These are phyloP conservation scores for Patella pellucida DNA, from an alignment of 2,888 invertebrate species.

Conservation along the genomic window DNA sequence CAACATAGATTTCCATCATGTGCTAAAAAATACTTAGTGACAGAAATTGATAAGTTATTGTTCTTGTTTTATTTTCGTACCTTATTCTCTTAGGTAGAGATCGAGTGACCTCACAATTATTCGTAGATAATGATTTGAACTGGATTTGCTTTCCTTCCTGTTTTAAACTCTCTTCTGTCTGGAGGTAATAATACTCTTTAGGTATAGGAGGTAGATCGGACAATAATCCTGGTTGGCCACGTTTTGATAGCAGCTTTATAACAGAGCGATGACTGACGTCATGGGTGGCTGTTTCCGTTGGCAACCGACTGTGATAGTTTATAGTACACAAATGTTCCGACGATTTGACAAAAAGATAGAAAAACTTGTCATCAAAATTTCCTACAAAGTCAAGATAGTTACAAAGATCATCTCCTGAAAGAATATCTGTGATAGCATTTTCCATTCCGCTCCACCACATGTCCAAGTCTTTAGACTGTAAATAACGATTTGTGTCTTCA, in stretches of 20 bases:
- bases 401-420: constrained; percentile 58
- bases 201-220: constrained; percentile 51
- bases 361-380: constrained; percentile 53
- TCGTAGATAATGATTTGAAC: constrained; percentile 50
- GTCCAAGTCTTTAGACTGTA: constrained; percentile 54
- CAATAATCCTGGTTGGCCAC: constrained; percentile 38
- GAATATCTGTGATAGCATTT: constrained; percentile 48
- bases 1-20: too few species aligned
- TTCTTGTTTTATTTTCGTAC: neutral
- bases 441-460: constrained; percentile 63
- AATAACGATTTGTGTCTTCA: constrained; percentile 37
- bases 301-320: constrained; percentile 52
- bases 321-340: constrained; percentile 57
- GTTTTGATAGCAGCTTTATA: constrained; percentile 43
- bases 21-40: too few species aligned
- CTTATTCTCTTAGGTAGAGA: constrained; percentile 45
- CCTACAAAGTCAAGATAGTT: constrained; percentile 60
- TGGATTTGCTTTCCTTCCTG: constrained; percentile 62
- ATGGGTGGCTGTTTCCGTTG: constrained; percentile 60
- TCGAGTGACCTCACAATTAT: constrained; percentile 24
- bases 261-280: constrained; percentile 55
- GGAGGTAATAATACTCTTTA: constrained; percentile 39
- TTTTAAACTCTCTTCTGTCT: constrained; percentile 47
- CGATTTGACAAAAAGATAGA: constrained; percentile 59
- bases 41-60: too few species aligned